Percentiles rank a stretch among this genome's conserved stretches.
Conservation (phyloP, 2,797 vertebrate genomes). For the Lithobates pipiens region DNA sequence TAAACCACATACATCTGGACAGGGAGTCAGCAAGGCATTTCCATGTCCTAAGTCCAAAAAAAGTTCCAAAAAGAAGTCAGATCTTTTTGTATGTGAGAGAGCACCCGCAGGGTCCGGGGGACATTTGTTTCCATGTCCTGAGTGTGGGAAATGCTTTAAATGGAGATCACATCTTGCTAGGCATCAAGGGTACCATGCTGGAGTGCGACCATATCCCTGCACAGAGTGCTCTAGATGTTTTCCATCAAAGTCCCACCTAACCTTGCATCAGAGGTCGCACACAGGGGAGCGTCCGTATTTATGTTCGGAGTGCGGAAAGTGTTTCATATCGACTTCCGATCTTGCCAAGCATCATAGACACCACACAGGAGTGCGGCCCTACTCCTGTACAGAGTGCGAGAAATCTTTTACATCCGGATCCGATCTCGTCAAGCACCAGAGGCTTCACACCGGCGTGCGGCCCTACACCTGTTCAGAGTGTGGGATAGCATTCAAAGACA, state of each 20-base stretch:
- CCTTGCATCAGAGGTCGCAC: constrained; percentile 67
- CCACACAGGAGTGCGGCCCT: constrained; percentile 46
- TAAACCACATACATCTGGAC: too few species aligned
- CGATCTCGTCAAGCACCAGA: constrained; percentile 27
- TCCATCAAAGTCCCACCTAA: constrained; percentile 66
- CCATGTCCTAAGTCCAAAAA: too few species aligned
- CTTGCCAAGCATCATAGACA: constrained; percentile 24
- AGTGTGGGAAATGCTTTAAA: constrained; percentile 59
- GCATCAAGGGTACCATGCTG: constrained; percentile 14
- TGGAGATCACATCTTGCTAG: not conserved
- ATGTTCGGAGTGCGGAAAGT: constrained; percentile 28
- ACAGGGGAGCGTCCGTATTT: constrained; percentile 59
- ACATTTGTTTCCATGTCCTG: not conserved
- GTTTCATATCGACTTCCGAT: constrained; percentile 21
- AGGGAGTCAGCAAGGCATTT: too few species aligned
- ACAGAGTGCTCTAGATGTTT: constrained; percentile 66
- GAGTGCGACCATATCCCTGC: constrained; percentile 51
- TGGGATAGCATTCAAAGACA: constrained; percentile 70
- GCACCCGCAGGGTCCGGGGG: too few species aligned
- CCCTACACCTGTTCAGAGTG: constrained; percentile 64
- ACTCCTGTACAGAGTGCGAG: constrained; percentile 42
- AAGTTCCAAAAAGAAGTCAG: too few species aligned
- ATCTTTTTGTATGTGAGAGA: too few species aligned
- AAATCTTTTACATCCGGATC: constrained; percentile 38
- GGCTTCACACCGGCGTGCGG: not conserved